Conservation (phyloP, 2,797 vertebrate genomes). For the Peromyscus attwateri region DNA sequence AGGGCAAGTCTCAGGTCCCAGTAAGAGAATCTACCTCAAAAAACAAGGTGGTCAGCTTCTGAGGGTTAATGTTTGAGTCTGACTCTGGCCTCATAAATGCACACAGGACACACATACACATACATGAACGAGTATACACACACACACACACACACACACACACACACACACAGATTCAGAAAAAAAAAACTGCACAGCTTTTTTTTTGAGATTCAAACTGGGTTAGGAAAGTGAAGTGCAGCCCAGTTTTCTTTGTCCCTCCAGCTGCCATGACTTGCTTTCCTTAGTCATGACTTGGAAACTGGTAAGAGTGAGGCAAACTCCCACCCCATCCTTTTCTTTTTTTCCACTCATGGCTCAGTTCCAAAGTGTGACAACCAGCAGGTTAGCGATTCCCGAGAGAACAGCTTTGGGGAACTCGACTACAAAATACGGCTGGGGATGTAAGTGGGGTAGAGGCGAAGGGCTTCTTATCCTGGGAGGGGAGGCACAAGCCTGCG, state of each 20-base stretch:
- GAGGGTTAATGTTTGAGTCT: background rate
- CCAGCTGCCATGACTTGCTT: background rate
- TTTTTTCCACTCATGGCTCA: background rate
- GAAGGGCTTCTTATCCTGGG: rapidly evolving
- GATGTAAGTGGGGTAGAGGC: conserved; percentile 33
- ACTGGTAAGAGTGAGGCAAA: background rate
- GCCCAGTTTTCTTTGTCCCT: background rate
- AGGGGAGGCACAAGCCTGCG: background rate
- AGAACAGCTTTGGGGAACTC: background rate
- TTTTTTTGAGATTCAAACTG: conserved; percentile 1
- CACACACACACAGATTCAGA: background rate
- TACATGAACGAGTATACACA: too few relatives aligned
- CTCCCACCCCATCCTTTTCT: background rate
- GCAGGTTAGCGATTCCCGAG: conserved; percentile 43
- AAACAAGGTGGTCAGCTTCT: background rate
- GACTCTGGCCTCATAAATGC: background rate
- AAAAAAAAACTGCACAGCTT: background rate
- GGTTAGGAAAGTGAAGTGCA: background rate
- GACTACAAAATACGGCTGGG: conserved; percentile 36
- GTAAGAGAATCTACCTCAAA: background rate
- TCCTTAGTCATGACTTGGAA: background rate
- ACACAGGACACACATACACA: background rate
- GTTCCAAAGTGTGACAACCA: background rate
- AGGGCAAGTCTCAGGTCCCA: background rate
- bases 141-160: background rate